Evolutionary conservation across 2,797 vertebrate genomes (phyloP), one percentile per base, ranked within the genome.

Genomic region (Acanthiza pusilla): DNA sequence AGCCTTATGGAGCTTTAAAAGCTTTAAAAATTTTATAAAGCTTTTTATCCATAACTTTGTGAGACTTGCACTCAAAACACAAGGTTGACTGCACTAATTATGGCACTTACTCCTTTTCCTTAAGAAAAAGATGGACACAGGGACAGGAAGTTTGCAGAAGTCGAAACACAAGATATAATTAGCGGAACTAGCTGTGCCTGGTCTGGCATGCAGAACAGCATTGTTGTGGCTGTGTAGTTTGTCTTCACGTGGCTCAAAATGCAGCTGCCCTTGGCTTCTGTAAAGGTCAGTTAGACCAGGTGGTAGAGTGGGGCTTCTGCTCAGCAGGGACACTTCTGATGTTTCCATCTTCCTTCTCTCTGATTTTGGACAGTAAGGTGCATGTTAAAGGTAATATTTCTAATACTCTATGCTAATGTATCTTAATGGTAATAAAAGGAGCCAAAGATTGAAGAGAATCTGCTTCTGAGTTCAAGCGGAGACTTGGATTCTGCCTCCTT

Each of bases 71-170:
- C 30, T 68, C 25, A 57, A 89, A 96, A 79, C 23, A 12, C 7
- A 36, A 36, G 16, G 6, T 68, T 87, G 42, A 18, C 73, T 85
- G 85, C 26, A 34, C n/a, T 73, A 81, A 40, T 88, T 57, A 47
- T 10, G 19, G 36, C 11, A 55, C 16, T 62, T 43, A 19, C 1
- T 30, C 10, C 13, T 27, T 27, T 61, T 38, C 32, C 75, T 96
- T 72, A 72, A 98, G 97, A 98, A 95, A 98, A 98, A 95, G 94
- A 98, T 97, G 89, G 97, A 97, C 43, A 93, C 85, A 20, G 79
- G 97, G 93, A 95, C 78, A 45, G 96, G 97, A 72, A 97, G 85
- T 90, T 82, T 96, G 75, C 96, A 97, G 66, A 98, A 98, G 94
- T 96, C 96, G 63, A 98, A 98, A 89, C 75, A 97, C 70, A 97